Evolutionary conservation across 2,797 vertebrate genomes (phyloP), one percentile per base, ranked within the genome.

Genomic region (Spea hammondii): DNA sequence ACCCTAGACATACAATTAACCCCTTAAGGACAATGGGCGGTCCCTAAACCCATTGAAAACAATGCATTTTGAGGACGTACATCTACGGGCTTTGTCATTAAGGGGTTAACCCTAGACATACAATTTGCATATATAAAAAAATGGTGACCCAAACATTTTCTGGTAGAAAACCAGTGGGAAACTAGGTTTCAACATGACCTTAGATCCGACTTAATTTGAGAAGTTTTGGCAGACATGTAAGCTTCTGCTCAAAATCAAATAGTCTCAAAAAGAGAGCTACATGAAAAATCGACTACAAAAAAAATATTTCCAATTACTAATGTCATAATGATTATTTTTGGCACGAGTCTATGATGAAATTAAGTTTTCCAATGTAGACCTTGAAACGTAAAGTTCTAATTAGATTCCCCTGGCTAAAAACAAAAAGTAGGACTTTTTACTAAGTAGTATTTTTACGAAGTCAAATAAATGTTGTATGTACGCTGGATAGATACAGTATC

Each of bases 181-280:
- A 51, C 67, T 10, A 69, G n/a, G 48, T 69, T 69, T 4, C 3
- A 69, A 69, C 32, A 53, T 65, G 67, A 66, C 55, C 62, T 50
- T 54, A 65, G 60, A 17, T 59, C 84, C 74, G 32, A 44, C n/a
- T 74, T 73, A 83, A 81, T 57, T 14, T 53, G 72, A 76, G 6
- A 76, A 17, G 6, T 65, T 65, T 83, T 86, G 82, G 74, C 54
- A 6, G 1, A 5, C 62, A 64, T 82, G 81, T 79, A 80, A 8
- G n/a, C 51, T 79, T 45, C 65, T 85, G 77, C 57, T 74, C 57
- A 70, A 83, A 83, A 71, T 78, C 70, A 83, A 77, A 77, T 64
- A 55, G 44, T 72, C 57, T 9, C 73, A 7, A 64, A 44, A 69
- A 32, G 32, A 32, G 32, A 32, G 32, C 32, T 3, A 32, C 2